phyloP scores from a whole-genome alignment of 2,888 invertebrate genomes.

The Thera britannica region DNA sequence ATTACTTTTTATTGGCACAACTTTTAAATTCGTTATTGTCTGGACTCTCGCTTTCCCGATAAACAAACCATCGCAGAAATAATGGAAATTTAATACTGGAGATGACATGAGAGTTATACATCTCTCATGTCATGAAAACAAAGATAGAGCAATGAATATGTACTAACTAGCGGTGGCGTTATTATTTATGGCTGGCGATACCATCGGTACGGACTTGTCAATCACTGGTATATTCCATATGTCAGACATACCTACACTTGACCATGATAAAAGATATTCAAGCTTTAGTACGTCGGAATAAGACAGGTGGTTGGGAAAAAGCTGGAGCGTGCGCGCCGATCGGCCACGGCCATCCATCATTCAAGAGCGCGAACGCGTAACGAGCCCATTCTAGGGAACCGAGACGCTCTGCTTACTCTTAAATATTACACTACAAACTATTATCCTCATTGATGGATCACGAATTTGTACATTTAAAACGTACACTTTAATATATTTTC shows the following conservation, averaged over 20 bases:
- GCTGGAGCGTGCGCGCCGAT: constrained; percentile 60
- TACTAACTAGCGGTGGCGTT: constrained; percentile 80
- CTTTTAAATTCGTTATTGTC: constrained; percentile 5
- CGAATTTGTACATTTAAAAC: constrained; percentile 64
- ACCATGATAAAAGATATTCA: constrained; percentile 43
- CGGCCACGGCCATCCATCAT: constrained; percentile 80
- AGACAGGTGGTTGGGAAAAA: constrained; percentile 40
- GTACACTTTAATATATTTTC: constrained; percentile 61
- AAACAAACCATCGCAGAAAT: neutral
- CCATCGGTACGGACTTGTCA: constrained; percentile 81
- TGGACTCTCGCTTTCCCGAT: neutral
- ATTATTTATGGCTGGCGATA: constrained; percentile 79
- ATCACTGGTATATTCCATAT: constrained; percentile 66
- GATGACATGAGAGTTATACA: too few relatives aligned
- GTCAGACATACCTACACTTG: constrained; percentile 60
- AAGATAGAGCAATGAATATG: constrained; percentile 74
- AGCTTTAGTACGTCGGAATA: constrained; percentile 53
- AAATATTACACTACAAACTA: constrained; percentile 51
- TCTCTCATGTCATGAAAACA: constrained; percentile 33
- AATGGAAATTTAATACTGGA: constrained; percentile 1
- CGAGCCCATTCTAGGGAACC: constrained; percentile 74
- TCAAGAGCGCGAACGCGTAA: constrained; percentile 74
- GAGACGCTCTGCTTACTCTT: constrained; percentile 66
- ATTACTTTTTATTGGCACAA: constrained; percentile 17
- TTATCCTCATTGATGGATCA: constrained; percentile 62